Conservation (phyloP, 2,797 vertebrate genomes). For the Oophaga sylvatica region DNA sequence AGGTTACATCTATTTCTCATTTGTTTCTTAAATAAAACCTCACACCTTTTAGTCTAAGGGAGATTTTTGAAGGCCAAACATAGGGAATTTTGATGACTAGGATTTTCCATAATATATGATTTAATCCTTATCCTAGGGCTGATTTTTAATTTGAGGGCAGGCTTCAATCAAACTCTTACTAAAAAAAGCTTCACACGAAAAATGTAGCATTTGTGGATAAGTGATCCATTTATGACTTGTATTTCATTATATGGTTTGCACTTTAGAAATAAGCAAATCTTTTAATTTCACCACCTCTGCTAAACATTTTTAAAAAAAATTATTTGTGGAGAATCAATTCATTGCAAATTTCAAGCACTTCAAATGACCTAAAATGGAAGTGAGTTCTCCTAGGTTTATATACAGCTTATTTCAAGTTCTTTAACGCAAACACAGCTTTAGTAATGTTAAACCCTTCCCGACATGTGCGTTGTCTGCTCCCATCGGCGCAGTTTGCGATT, state of each 20-base stretch:
- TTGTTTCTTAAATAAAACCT: background rate
- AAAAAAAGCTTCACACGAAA: background rate
- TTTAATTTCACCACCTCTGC: too few species aligned
- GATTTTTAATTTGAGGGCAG: conserved; percentile 7
- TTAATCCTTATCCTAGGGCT: conserved; percentile 26
- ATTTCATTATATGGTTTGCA: background rate
- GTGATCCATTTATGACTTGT: background rate
- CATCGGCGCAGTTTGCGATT: too few species aligned
- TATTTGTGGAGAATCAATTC: too few species aligned
- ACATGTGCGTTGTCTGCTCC: too few species aligned
- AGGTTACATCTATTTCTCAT: conserved; percentile 3
- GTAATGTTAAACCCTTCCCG: too few species aligned
- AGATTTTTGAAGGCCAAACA: background rate
- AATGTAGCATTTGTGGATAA: background rate
- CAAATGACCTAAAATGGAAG: too few species aligned
- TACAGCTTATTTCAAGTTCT: too few species aligned
- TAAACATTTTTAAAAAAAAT: too few species aligned
- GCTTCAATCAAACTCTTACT: background rate
- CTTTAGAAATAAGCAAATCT: too few species aligned
- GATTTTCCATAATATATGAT: conserved; percentile 9
- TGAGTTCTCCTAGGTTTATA: too few species aligned
- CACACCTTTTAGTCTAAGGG: background rate
- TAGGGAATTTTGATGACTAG: conserved; percentile 4
- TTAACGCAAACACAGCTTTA: too few species aligned
- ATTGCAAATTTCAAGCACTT: too few species aligned